These are phyloP conservation scores for Hypena proboscidalis DNA, from an alignment of 2,888 invertebrate species.

Conservation along the genomic window DNA sequence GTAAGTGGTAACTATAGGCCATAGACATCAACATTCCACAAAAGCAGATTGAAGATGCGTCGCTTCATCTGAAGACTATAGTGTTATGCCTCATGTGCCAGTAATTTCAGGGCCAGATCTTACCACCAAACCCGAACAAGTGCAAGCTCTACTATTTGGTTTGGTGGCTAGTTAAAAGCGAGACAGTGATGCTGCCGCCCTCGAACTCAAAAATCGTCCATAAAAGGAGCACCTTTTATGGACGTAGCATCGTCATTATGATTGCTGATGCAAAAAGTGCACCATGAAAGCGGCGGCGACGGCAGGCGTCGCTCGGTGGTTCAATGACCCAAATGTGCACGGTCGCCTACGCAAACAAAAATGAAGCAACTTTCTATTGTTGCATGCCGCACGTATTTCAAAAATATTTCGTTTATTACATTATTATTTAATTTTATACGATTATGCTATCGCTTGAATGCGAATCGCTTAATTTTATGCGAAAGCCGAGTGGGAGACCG, in stretches of 20 bases:
- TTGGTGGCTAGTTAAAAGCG: too few species aligned
- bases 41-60: too few species aligned
- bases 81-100: too few species aligned
- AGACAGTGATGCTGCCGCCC: too few species aligned
- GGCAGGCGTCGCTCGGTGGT: constrained; percentile 51
- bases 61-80: too few species aligned
- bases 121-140: too few species aligned
- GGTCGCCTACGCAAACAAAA: constrained; percentile 64
- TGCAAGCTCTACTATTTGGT: too few species aligned
- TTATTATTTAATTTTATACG: constrained; percentile 12
- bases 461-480: too few species aligned
- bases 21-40: too few species aligned
- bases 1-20: too few species aligned
- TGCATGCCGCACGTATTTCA: constrained; percentile 67
- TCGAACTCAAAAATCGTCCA: neutral
- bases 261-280: constrained; percentile 56
- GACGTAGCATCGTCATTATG: constrained; percentile 29
- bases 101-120: too few species aligned
- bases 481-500: too few species aligned
- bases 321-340: constrained; percentile 79
- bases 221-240: constrained; percentile 2
- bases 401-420: constrained; percentile 48
- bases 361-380: constrained; percentile 76
- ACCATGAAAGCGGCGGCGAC: constrained; percentile 58
- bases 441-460: constrained; percentile 13